These are phyloP conservation scores for Carduelis carduelis DNA, from an alignment of 2,797 vertebrate genomes.

Conservation along the genomic window DNA sequence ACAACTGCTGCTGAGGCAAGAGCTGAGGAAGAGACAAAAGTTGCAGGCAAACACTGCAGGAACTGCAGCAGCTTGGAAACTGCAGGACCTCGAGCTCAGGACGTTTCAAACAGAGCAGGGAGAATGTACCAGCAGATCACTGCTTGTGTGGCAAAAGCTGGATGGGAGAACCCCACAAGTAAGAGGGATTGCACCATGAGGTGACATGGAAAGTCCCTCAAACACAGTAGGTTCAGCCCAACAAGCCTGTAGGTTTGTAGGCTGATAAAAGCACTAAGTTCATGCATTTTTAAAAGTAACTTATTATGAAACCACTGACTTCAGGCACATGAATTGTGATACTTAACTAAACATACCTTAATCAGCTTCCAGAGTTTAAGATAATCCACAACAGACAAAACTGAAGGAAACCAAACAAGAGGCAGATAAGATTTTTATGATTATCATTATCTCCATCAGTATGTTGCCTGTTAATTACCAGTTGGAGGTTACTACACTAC, in stretches of 20 bases:
- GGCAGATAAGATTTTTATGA: neutral
- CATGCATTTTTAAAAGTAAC: neutral
- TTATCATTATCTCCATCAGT: neutral
- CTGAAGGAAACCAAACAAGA: neutral
- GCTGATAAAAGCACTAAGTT: neutral
- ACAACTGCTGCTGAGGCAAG: neutral
- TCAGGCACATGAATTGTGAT: rapidly evolving
- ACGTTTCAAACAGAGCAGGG: neutral
- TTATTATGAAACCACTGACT: neutral
- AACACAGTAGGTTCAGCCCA: rapidly evolving
- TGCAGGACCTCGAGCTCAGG: neutral
- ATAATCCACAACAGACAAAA: neutral
- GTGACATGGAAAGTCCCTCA: neutral
- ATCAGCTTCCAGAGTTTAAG: neutral
- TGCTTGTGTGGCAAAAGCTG: neutral
- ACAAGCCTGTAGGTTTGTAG: rapidly evolving
- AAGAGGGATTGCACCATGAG: rapidly evolving
- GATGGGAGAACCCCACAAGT: neutral
- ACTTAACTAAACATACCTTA: neutral
- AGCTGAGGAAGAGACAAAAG: neutral
- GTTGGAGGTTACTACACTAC: neutral
- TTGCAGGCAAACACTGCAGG: neutral
- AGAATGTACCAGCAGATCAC: rapidly evolving
- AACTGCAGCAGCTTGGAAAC: neutral
- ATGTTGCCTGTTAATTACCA: neutral